Evolutionary conservation across 2,113 vertebrate genomes (phyloP).

Genomic region (Telmatochromis sp.): DNA sequence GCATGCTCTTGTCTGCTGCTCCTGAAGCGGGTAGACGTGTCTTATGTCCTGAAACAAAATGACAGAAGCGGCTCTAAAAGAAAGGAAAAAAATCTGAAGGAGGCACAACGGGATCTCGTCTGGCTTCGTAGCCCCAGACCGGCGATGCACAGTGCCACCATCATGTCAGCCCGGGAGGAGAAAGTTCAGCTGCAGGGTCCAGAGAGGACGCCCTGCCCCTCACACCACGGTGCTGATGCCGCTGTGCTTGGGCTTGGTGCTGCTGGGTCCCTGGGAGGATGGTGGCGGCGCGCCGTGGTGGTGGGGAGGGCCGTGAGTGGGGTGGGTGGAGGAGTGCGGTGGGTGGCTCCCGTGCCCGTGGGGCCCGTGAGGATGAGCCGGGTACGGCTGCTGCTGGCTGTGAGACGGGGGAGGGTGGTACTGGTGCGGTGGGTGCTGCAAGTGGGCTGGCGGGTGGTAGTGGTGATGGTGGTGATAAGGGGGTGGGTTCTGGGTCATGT

Average conservation of each 20-base stretch:
- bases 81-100: background rate
- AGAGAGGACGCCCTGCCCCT: conserved; percentile 24
- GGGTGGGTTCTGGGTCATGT: conserved; percentile 84
- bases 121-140: conserved; percentile 16
- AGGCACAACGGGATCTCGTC: conserved; percentile 32
- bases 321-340: conserved; percentile 61
- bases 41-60: background rate
- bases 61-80: background rate
- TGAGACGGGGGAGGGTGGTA: conserved; percentile 72
- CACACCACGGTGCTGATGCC: conserved; percentile 96
- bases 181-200: conserved; percentile 26
- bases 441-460: conserved; percentile 84
- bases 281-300: conserved; percentile 75
- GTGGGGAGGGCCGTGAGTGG: conserved; percentile 69
- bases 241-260: conserved; percentile 90
- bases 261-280: conserved; percentile 48
- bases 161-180: background rate
- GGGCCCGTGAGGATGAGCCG: conserved; percentile 56
- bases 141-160: conserved; percentile 33
- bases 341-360: conserved; percentile 73
- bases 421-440: conserved; percentile 78
- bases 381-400: conserved; percentile 63
- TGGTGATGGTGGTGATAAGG: conserved; percentile 96
- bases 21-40: background rate
- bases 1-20: conserved; percentile 51